Base-by-base conservation (phyloP, 1,140 invertebrate genomes). In the Caenorhabditis remanei region DNA sequence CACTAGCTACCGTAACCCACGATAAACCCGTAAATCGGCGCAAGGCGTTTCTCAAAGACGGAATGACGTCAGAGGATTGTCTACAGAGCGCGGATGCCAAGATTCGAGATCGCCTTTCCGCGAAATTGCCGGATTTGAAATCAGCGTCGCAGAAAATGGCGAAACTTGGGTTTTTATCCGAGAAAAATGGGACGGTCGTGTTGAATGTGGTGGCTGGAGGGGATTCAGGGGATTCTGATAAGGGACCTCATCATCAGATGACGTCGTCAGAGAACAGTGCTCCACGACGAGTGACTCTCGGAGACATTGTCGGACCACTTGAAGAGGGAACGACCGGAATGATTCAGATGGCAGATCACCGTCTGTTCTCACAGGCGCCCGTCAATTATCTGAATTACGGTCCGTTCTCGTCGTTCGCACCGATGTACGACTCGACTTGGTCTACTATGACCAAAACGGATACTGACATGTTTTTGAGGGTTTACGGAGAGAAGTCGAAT, bases 371-470 rank as follows among this genome's bases (percentile, higher is more conserved):
- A 6, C 85, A 55, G 8, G 16, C 85, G 13, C 65, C 85, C 9
- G 50, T 88, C 50, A 85, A 71, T 19, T 88, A 88, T 67, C 55
- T 98, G 4, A 96, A 96, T 93, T 98, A 98, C 93, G 97, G 97
- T 0, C 95, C 97, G 6, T 99, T 97, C 94, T 96, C 96, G 55
- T 97, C 96, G 3, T 98, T 98, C 94, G 97, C 97, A 6, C 97
- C 98, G 0, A 95, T 95, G 24, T 97, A 97, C 93, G 97, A 99
- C 93, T 97, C 97, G 0, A 97, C 96, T 2, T 98, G 98, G 94
- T 95, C 97, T 0, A 98, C 96, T 91, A 93, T 99, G 40, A 96
- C 95, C 13, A 96, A 97, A 92, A 96, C 97, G 88, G 97, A 99
- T 92, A 96, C 96, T 0, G 96, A 98, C 91, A 92, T 99, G 86